These are phyloP conservation scores for Oeneis ivallda DNA, from an alignment of 2,888 invertebrate species.

Conservation along the genomic window DNA sequence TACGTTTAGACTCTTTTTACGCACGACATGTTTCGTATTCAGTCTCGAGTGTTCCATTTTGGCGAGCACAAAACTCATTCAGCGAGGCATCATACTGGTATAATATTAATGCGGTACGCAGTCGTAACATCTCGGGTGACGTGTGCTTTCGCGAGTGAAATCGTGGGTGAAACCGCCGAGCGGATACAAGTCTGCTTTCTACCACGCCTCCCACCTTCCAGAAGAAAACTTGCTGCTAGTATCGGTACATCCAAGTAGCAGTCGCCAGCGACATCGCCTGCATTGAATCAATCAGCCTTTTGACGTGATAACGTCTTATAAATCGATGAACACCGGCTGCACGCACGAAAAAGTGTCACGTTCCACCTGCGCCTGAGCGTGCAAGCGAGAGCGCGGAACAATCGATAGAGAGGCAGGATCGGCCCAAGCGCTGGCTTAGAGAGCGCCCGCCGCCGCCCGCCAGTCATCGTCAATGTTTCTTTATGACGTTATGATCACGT, in stretches of 20 bases:
- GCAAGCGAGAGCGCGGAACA: too few relatives aligned
- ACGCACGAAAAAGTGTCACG: too few relatives aligned
- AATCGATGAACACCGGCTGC: too few relatives aligned
- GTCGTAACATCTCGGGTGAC: slow-evolving; percentile 54
- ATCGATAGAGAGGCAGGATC: too few relatives aligned
- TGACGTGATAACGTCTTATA: too few relatives aligned
- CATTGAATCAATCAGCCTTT: background rate
- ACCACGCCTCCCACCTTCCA: slow-evolving; percentile 65
- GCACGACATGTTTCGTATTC: slow-evolving; percentile 1
- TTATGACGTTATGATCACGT: too few relatives aligned
- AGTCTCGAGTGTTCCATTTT: background rate
- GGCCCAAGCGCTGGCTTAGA: too few relatives aligned
- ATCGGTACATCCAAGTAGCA: slow-evolving; percentile 35
- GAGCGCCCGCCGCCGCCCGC: too few relatives aligned
- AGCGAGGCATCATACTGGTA: slow-evolving; percentile 30
- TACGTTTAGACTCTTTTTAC: background rate
- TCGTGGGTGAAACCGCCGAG: slow-evolving; percentile 74
- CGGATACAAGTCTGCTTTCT: slow-evolving; percentile 76
- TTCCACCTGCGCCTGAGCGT: too few relatives aligned
- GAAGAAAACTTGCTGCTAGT: slow-evolving; percentile 62
- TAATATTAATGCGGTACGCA: slow-evolving; percentile 41
- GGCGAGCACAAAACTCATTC: slow-evolving; percentile 9
- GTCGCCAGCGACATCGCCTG: background rate
- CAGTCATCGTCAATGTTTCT: too few relatives aligned
- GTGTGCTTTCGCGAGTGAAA: slow-evolving; percentile 64